phyloP scores from a whole-genome alignment of 2,888 invertebrate species.

The Macropis europaea region DNA sequence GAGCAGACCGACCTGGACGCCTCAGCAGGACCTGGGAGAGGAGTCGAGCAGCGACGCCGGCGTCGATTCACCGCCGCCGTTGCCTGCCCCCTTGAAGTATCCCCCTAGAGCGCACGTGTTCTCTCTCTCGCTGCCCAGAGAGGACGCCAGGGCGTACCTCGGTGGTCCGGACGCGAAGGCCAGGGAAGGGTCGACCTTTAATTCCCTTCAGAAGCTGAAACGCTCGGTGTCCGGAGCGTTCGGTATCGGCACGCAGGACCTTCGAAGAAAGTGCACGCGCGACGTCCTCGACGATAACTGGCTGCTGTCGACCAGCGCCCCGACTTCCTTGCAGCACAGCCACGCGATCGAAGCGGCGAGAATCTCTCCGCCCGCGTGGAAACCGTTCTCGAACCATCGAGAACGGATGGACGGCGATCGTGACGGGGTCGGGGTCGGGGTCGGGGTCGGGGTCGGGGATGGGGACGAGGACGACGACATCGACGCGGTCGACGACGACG shows the following conservation, averaged over 20 bases:
- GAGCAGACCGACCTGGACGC: slow-evolving; percentile 86
- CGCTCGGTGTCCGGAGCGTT: slow-evolving; percentile 85
- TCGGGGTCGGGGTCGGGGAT: not conserved
- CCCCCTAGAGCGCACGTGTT: slow-evolving; percentile 84
- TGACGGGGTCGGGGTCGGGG: not conserved
- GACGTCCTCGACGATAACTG: slow-evolving; percentile 85
- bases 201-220: slow-evolving; percentile 86
- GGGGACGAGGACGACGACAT: slow-evolving; percentile 15
- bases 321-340: slow-evolving; percentile 87
- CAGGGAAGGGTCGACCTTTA: slow-evolving; percentile 81
- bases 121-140: slow-evolving; percentile 88
- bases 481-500: slow-evolving; percentile 21
- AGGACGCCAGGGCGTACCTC: slow-evolving; percentile 79
- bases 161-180: slow-evolving; percentile 78
- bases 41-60: slow-evolving; percentile 80
- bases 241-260: slow-evolving; percentile 81
- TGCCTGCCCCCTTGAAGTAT: slow-evolving; percentile 75
- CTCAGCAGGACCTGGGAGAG: slow-evolving; percentile 91
- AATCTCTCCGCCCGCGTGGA: slow-evolving; percentile 45
- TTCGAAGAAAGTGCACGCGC: slow-evolving; percentile 80
- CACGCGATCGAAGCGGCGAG: slow-evolving; percentile 64
- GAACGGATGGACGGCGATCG: not conserved
- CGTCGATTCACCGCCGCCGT: slow-evolving; percentile 73
- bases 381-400: slow-evolving; percentile 20
- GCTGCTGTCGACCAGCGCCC: slow-evolving; percentile 90